Percentiles rank a stretch among this genome's conserved stretches.
phyloP scores from a whole-genome alignment of 2,888 invertebrate genomes.

The Argyra leucocephala region DNA sequence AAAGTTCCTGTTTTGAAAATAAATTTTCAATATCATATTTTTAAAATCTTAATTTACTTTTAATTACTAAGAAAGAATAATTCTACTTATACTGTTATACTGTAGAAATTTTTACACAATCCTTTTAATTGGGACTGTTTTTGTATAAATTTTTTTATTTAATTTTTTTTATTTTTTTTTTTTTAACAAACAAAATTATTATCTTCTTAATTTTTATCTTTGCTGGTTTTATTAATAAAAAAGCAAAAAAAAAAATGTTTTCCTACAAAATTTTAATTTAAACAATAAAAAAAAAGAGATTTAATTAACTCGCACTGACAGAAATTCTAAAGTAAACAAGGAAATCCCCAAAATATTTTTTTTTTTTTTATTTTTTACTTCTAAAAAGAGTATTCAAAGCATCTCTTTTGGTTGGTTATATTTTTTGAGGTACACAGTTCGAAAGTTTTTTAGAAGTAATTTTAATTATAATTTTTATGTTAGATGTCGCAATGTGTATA shows the following conservation, averaged over 20 bases:
- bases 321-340: slow-evolving; percentile 1
- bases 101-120: neutral
- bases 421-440: too few species aligned
- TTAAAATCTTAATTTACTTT: slow-evolving; percentile 4
- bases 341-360: neutral
- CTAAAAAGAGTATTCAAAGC: neutral
- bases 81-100: neutral
- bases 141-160: neutral
- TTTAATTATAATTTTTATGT: too few species aligned
- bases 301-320: slow-evolving; percentile 6
- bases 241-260: neutral
- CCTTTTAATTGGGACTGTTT: neutral
- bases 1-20: neutral
- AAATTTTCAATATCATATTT: slow-evolving; percentile 3
- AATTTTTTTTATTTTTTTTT: neutral
- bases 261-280: neutral
- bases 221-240: neutral
- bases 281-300: slow-evolving; percentile 2
- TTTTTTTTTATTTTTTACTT: too few species aligned
- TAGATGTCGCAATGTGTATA: too few species aligned
- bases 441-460: too few species aligned
- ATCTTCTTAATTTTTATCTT: neutral
- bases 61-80: neutral
- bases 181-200: slow-evolving; percentile 3
- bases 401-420: neutral